These are phyloP conservation scores for Muscicapa striata DNA, from an alignment of 2,797 vertebrate species.

Conservation along the genomic window DNA sequence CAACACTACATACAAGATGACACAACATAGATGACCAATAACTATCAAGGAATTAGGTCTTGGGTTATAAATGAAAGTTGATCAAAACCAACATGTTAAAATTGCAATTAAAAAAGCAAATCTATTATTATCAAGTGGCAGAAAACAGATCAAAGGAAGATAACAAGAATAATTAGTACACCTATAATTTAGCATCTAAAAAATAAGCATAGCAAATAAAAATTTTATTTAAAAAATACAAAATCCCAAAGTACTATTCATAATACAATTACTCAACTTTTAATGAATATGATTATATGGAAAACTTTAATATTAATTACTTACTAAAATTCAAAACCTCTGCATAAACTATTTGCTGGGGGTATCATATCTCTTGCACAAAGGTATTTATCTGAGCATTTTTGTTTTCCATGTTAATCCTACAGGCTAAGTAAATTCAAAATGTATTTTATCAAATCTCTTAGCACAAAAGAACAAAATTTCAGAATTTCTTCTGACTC, in stretches of 20 bases:
- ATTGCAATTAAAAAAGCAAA: not conserved
- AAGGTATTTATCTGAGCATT: not conserved
- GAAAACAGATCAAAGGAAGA: not conserved
- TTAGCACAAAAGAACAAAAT: not conserved
- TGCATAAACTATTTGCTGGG: not conserved
- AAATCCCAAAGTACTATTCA: not conserved
- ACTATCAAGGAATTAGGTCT: not conserved
- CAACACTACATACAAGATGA: not conserved
- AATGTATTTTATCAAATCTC: not conserved
- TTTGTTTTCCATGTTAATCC: not conserved
- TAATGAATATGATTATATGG: not conserved
- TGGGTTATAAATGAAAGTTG: not conserved
- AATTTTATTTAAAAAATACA: not conserved
- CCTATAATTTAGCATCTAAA: not conserved
- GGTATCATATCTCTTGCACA: not conserved
- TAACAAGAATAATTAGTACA: not conserved
- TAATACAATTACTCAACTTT: not conserved
- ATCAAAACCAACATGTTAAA: not conserved
- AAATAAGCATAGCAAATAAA: not conserved
- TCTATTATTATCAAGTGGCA: not conserved
- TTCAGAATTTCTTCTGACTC: not conserved
- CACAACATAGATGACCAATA: not conserved
- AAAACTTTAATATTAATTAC: not conserved
- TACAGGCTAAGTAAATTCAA: not conserved
- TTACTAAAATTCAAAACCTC: not conserved